A percentile compares a stretch with the other conserved stretches of the same genome.
These are phyloP conservation scores for Smutsia gigantea DNA, from an alignment of 2,797 vertebrate genomes.

Conservation along the genomic window DNA sequence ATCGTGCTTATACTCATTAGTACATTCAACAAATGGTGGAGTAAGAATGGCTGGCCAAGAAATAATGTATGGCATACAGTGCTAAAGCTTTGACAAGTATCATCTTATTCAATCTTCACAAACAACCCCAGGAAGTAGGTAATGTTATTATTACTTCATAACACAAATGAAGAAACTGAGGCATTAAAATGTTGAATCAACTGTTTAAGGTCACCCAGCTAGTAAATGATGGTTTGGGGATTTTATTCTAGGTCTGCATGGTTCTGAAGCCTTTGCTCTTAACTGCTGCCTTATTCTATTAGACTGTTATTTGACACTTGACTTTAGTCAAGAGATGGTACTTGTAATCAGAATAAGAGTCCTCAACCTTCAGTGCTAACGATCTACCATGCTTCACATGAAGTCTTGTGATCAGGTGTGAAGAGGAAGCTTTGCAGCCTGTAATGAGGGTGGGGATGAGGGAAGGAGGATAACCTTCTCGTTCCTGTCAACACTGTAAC, in stretches of 20 bases:
- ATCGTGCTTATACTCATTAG: background rate
- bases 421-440: slow-evolving; percentile 36
- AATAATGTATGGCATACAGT: background rate
- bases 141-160: background rate
- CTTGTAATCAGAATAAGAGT: slow-evolving; percentile 77
- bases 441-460: background rate
- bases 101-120: slow-evolving; percentile 32
- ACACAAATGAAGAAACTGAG: slow-evolving; percentile 26
- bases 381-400: background rate
- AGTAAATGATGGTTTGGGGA: background rate
- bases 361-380: slow-evolving; percentile 69
- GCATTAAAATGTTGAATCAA: background rate
- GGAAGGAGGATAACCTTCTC: background rate
- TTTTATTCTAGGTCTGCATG: slow-evolving; percentile 37
- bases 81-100: slow-evolving; percentile 34
- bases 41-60: slow-evolving; percentile 5
- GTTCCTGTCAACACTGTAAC: slow-evolving; percentile 37
- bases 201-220: slow-evolving; percentile 40
- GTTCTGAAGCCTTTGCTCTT: slow-evolving; percentile 40
- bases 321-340: slow-evolving; percentile 64
- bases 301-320: slow-evolving; percentile 58
- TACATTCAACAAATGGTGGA: background rate
- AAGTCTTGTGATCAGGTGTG: slow-evolving; percentile 58
- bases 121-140: slow-evolving; percentile 22
- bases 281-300: slow-evolving; percentile 44